phyloP scores from a whole-genome alignment of 1,140 invertebrate genomes.

The Vanessa tameamea region DNA sequence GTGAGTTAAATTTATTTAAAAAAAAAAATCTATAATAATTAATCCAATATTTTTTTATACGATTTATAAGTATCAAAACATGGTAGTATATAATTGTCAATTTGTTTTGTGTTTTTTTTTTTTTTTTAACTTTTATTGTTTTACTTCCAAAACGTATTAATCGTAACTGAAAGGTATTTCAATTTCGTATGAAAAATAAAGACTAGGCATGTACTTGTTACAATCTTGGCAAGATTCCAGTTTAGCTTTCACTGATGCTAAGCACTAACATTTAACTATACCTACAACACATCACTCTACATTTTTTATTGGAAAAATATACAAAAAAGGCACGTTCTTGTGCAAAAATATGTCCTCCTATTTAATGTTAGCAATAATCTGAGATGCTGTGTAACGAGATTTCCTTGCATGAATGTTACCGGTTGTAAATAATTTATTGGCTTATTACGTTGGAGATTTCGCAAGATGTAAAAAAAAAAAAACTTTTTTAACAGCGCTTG shows the following conservation, averaged over 20 bases:
- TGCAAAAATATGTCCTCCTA: slow-evolving; percentile 15
- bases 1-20: slow-evolving; percentile 1
- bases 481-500: slow-evolving; percentile 18
- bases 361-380: slow-evolving; percentile 26
- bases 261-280: slow-evolving; percentile 25
- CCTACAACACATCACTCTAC: slow-evolving; percentile 22
- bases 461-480: slow-evolving; percentile 19
- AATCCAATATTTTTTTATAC: too few species aligned
- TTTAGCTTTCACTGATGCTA: slow-evolving; percentile 26
- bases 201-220: slow-evolving; percentile 8
- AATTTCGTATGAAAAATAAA: slow-evolving; percentile 20
- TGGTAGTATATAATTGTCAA: too few species aligned
- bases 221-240: slow-evolving; percentile 24
- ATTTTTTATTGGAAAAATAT: slow-evolving; percentile 5
- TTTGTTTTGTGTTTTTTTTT: not conserved
- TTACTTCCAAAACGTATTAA: not conserved
- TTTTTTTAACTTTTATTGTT: not conserved
- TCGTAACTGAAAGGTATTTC: slow-evolving; percentile 6
- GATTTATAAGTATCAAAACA: too few species aligned
- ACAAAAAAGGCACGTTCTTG: slow-evolving; percentile 5
- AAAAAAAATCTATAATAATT: too few species aligned
- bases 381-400: slow-evolving; percentile 79
- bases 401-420: slow-evolving; percentile 79
- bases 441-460: slow-evolving; percentile 20
- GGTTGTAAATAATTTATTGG: slow-evolving; percentile 31